Percentiles rank a stretch among this genome's conserved stretches.
phyloP scores from a whole-genome alignment of 2,888 invertebrate species.

The Panopea generosa region DNA sequence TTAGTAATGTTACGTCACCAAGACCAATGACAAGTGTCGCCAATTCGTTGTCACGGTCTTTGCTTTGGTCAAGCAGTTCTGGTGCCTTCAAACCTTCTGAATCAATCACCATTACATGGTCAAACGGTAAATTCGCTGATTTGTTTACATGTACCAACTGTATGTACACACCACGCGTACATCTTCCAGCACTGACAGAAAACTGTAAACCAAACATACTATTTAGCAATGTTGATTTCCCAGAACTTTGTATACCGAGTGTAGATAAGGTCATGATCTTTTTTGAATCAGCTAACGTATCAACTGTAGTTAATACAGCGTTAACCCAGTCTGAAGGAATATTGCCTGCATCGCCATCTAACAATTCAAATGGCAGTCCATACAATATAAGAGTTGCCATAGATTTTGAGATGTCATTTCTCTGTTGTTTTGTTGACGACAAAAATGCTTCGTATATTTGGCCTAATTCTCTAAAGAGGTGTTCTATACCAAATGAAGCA shows the following conservation, averaged over 20 bases:
- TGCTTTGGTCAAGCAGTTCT: conserved; percentile 18
- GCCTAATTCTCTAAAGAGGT: conserved; percentile 1
- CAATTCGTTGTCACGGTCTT: conserved; percentile 36
- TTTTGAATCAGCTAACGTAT: neutral
- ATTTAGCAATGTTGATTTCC: conserved; percentile 53
- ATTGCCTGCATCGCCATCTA: conserved; percentile 40
- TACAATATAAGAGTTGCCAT: conserved; percentile 16
- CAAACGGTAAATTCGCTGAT: too few species aligned
- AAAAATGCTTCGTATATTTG: conserved; percentile 12
- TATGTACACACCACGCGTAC: too few species aligned
- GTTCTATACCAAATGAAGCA: too few species aligned
- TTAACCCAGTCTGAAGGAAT: conserved; percentile 34
- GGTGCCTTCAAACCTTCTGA: conserved; percentile 44
- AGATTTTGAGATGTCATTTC: neutral
- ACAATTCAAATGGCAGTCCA: conserved; percentile 42
- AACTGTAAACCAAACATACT: conserved; percentile 53
- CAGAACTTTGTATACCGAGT: conserved; percentile 54
- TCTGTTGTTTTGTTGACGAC: neutral
- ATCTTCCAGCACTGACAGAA: conserved; percentile 34
- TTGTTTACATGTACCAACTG: conserved; percentile 56
- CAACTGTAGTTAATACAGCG: conserved; percentile 9
- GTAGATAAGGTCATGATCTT: conserved; percentile 30
- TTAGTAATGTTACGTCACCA: conserved; percentile 34
- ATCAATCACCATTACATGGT: too few species aligned
- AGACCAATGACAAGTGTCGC: conserved; percentile 46